Evolutionary conservation across 2,113 vertebrate genomes (phyloP), one percentile per base, ranked within the genome.

Genomic region (Scophthalmus maximus): DNA sequence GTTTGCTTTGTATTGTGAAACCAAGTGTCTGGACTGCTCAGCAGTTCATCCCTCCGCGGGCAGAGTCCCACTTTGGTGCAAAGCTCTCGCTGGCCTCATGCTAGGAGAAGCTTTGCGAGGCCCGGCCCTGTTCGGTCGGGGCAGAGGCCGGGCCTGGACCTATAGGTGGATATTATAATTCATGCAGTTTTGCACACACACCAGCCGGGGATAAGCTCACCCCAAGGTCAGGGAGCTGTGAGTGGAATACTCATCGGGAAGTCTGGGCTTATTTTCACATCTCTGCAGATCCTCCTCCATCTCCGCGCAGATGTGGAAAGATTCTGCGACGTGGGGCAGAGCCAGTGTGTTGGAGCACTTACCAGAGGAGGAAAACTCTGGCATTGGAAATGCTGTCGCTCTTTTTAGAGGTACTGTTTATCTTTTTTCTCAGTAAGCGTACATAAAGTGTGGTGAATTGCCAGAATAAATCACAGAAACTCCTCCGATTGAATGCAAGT

Each of bases 161-260:
- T 85, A 73, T 85, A 87, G 78, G 82, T 89, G 82, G 89, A 82
- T 84, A 92, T 92, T 92, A 81, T 88, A 90, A 91, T 91, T 88
- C 89, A 86, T 85, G 84, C 84, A 84, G 89, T 84, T 88, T 82
- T 82, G 67, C 90, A 84, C 82, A 46, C 71, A n/a, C n/a, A n/a
- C 79, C 78, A 75, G 91, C 75, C 87, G 56, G 83, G 76, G 83
- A 86, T 87, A 85, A 84, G 85, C 83, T 91, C 89, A 94, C 92
- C 92, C 90, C 89, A 93, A 93, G 91, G 92, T 93, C 91, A 91
- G 64, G 55, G 73, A 70, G 85, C 82, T 92, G 92, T 92, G 93
- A 93, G 88, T 76, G 81, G 93, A 94, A 93, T 94, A 91, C 92
- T 91, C 90, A 94, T 92, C 57, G 87, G 88, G 88, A 87, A 87